Percentiles rank a stretch among this genome's conserved stretches.
Conservation (phyloP, 2,113 vertebrate species). For the western clawed frog (Xenopus tropicalis) region DNA sequence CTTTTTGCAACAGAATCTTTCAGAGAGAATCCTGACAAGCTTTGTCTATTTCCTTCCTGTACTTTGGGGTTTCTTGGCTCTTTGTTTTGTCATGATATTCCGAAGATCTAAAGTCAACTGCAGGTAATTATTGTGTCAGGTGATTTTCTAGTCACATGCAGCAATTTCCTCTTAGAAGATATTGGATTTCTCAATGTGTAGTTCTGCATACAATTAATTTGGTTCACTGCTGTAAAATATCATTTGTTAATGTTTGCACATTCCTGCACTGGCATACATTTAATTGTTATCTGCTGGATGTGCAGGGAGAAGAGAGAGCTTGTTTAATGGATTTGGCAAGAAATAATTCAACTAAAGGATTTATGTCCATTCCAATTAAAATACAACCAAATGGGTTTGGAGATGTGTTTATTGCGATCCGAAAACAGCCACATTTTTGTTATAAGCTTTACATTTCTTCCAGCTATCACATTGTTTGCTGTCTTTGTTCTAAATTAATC, state of each 20-base stretch:
- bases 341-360: constrained; percentile 12
- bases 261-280: background rate
- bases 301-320: constrained; percentile 6
- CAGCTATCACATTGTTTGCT: background rate
- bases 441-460: constrained; percentile 15
- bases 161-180: background rate
- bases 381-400: constrained; percentile 20
- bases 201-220: constrained; percentile 12
- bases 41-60: no score
- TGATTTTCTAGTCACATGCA: background rate
- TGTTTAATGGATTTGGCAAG: constrained; percentile 24
- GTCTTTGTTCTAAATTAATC: constrained; percentile 2
- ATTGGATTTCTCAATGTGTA: background rate
- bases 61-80: constrained; percentile 2
- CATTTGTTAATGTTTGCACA: constrained; percentile 16
- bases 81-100: background rate
- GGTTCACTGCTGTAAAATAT: constrained; percentile 4
- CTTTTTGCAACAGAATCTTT: no score
- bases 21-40: no score
- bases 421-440: constrained; percentile 3
- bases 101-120: background rate
- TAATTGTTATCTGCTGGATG: constrained; percentile 21
- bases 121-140: constrained; percentile 1
- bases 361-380: constrained; percentile 27
- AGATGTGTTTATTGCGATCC: constrained; percentile 20